Evolutionary conservation across 2,113 vertebrate species (phyloP).

Genomic region (Actinemys pallida): DNA sequence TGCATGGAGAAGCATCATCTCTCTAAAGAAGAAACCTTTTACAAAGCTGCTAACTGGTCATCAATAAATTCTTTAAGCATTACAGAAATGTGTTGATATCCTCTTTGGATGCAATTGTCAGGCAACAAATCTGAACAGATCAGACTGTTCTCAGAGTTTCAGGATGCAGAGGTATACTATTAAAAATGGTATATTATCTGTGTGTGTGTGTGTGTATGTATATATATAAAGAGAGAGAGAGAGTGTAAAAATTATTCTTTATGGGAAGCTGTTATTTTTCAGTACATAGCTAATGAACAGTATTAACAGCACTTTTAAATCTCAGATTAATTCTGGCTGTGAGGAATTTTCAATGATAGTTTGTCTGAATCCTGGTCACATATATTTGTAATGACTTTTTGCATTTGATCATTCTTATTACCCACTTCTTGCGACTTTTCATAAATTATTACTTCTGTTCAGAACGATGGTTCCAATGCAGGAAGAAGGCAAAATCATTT

Average conservation of each 20-base stretch:
- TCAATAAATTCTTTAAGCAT: neutral
- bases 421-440: conserved; percentile 38
- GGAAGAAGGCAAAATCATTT: neutral
- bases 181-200: too few species aligned
- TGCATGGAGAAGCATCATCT: neutral
- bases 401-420: conserved; percentile 53
- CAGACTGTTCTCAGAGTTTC: neutral
- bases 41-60: neutral
- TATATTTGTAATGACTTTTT: neutral
- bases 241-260: too few species aligned
- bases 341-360: too few species aligned
- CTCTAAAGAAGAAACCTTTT: neutral
- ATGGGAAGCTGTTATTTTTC: too few species aligned
- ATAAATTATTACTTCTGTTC: conserved; percentile 14
- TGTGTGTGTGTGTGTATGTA: too few species aligned
- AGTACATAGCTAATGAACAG: too few species aligned
- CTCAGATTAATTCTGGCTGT: too few species aligned
- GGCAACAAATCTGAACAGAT: accelerated
- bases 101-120: neutral
- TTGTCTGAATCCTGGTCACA: too few species aligned
- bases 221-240: too few species aligned
- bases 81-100: neutral
- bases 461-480: neutral
- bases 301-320: too few species aligned
- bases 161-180: neutral